phyloP scores from a whole-genome alignment of 1,140 invertebrate species.

The Oncopodura yosiiana region DNA sequence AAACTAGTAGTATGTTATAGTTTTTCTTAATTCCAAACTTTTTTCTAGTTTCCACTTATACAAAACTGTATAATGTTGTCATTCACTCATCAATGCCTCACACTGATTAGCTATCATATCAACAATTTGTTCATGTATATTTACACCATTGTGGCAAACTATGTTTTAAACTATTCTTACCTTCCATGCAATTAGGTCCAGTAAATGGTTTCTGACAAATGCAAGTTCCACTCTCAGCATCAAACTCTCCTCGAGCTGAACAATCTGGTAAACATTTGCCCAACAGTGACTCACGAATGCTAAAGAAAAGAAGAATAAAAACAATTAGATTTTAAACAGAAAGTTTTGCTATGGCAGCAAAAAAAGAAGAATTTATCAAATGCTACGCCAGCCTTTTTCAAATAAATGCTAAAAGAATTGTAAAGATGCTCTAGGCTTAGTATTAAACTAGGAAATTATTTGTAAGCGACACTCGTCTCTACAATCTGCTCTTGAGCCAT shows the following conservation, averaged over 20 bases:
- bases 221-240: constrained; percentile 73
- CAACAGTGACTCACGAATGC: constrained; percentile 73
- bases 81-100: no score
- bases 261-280: constrained; percentile 81
- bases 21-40: no score
- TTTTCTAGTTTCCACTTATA: no score
- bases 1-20: no score
- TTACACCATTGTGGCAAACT: no score
- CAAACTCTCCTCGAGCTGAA: constrained; percentile 79
- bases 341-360: no score
- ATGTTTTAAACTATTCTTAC: constrained; percentile 45
- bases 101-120: no score
- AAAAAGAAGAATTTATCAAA: constrained; percentile 8
- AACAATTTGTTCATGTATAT: no score
- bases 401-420: background rate
- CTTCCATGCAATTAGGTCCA: constrained; percentile 80
- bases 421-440: background rate
- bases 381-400: background rate
- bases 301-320: no score
- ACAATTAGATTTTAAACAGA: no score
- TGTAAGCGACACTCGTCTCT: background rate
- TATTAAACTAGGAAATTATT: background rate
- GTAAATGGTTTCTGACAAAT: constrained; percentile 82
- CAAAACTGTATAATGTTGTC: no score
- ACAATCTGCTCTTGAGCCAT: no score